Conservation (phyloP, 2,113 vertebrate genomes). For the Blennius ocellaris region DNA sequence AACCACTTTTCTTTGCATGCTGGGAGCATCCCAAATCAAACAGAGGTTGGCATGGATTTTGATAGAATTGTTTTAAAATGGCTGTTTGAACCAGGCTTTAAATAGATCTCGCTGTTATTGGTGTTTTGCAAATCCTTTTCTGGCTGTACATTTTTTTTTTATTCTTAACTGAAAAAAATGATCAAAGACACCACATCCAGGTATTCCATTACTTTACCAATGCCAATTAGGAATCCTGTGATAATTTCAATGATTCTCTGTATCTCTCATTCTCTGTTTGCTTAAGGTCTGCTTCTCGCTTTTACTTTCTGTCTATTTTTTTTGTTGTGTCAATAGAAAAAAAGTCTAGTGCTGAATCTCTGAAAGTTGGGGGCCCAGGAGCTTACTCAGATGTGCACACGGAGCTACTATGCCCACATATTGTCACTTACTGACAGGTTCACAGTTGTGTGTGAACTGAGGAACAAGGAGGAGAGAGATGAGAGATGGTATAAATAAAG, state of each 20-base stretch:
- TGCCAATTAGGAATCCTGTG: constrained; percentile 33
- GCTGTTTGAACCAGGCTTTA: constrained; percentile 10
- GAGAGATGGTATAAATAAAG: constrained; percentile 33
- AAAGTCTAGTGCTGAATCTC: constrained; percentile 23
- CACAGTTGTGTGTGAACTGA: constrained; percentile 10
- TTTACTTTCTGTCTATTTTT: neutral
- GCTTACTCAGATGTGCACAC: neutral
- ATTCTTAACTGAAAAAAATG: neutral
- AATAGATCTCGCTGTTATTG: constrained; percentile 10
- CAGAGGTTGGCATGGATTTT: constrained; percentile 28
- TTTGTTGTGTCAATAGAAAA: constrained; percentile 44
- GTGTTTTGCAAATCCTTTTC: neutral
- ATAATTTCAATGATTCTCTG: constrained; percentile 9
- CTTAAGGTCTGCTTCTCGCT: neutral
- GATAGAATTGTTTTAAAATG: constrained; percentile 2
- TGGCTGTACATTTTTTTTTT: neutral
- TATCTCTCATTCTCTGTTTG: constrained; percentile 4
- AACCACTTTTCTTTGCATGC: neutral
- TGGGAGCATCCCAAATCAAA: neutral
- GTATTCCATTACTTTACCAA: constrained; percentile 6
- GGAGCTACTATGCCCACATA: constrained; percentile 3
- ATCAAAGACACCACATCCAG: neutral
- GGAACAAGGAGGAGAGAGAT: constrained; percentile 25
- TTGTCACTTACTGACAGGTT: constrained; percentile 32
- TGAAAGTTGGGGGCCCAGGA: constrained; percentile 7